Evolutionary conservation across 2,797 vertebrate genomes (phyloP), one percentile per base, ranked within the genome.

Genomic region (Manis javanica): DNA sequence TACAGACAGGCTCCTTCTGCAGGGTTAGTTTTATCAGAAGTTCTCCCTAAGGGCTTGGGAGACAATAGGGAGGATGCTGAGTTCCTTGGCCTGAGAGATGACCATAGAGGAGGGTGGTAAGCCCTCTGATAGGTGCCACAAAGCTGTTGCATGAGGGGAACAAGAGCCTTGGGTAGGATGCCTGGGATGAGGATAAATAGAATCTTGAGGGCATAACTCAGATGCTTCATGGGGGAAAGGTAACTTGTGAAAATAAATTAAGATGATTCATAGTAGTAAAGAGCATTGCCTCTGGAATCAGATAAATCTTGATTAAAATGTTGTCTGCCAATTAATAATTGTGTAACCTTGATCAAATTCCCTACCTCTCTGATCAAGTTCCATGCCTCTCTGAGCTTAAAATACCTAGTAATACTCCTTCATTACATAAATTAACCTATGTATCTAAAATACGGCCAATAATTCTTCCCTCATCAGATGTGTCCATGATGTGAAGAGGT

Each of bases 231-330:
- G 57, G 39, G 23, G 69, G 61, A 72, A 77, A 94, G 9, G 29
- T 55, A 29, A 49, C 23, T 66, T 57, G 19, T 26, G 53, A 74
- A 85, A 78, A 39, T 37, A n/a, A 18, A 23, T n/a, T 82, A 72
- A 79, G 29, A 63, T 34, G 31, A 88, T n/a, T 82, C 53, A 82
- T 42, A 68, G 39, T 63, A 86, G 51, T 23, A 53, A 88, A 81
- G 39, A 94, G 16, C n/a, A 63, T 53, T n/a, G 39, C 53, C 49
- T 92, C 74, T 61, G 51, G 7, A 64, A 77, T 68, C n/a, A 89
- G 49, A 46, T 5, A 87, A 90, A 53, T 77, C 29, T 94, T 39
- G 24, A 61, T 92, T 78, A 87, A 87, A 92, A 83, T 78, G 57
- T 53, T 91, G 29, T 77, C 16, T 83, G 31, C 29, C 51, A 86